Base-by-base conservation (phyloP, 2,888 invertebrate genomes). In the Tridacna gigas region DNA sequence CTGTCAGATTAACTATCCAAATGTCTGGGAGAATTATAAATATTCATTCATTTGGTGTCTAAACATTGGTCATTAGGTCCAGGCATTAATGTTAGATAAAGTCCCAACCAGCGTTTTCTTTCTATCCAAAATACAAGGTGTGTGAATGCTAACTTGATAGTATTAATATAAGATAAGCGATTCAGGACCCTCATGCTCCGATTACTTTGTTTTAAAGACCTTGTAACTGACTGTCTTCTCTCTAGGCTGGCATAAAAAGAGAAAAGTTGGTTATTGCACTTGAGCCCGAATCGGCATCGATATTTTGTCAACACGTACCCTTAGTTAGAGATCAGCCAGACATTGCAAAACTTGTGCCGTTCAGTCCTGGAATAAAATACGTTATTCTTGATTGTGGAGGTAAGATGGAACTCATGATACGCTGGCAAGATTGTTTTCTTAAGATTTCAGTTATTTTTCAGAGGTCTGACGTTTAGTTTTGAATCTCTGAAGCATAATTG, bases 341-440 rank as follows among this genome's bases (percentile, higher is more conserved):
- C 45, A 37, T 67, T 37, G 37, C 67, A 67, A 45, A 67, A 67
- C 45, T 67, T 20, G 67, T 67, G 15, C 67, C 67, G 1, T 67
- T 67, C n/a, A 67, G 45, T 15, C 18, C 37, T 20, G 67, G 67
- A 2, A 67, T 67, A 45, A 67, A 67, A 45, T 67, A 67, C 28
- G 37, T 67, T 45, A 45, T 67, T n/a, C 37, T 67, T 18, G 67
- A 67, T n/a, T 67, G 67, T 45, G 67, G 67, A 67, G 67, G 67
- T 67, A 67, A 67, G 37, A 37, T 4, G 2, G 7, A 37, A 37
- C 37, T 2, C 37, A 37, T 37, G 7, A 37, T 37, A 37, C 2
- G 7, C 37, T 37, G 37, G 37, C 37, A 37, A 37, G 37, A 37
- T 37, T 37, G 37, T 37, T 37, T 37, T 7, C 37, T 37, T 37